These are phyloP conservation scores for Drosophila kokeensis DNA, from an alignment of 2,888 invertebrate species.

Conservation along the genomic window DNA sequence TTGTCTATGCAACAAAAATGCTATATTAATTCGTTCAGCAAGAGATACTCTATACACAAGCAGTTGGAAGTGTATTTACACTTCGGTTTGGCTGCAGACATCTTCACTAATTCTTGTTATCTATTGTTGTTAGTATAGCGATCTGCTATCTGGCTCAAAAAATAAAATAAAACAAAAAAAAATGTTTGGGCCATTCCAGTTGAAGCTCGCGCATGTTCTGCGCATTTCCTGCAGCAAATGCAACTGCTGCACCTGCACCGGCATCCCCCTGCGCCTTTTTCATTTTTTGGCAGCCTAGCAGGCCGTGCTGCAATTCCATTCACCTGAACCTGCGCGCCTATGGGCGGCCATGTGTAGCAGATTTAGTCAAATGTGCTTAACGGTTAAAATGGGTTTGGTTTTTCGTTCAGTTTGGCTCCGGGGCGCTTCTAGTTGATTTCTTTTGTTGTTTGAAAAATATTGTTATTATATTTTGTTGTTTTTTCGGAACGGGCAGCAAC, in stretches of 20 bases:
- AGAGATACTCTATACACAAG: not conserved
- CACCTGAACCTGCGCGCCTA: conserved; percentile 51
- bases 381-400: conserved; percentile 82
- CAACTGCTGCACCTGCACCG: conserved; percentile 32
- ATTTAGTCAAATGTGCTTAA: conserved; percentile 81
- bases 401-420: conserved; percentile 58
- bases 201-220: conserved; percentile 64
- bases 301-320: conserved; percentile 42
- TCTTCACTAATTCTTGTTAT: conserved; percentile 67
- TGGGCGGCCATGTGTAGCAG: conserved; percentile 73
- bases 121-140: conserved; percentile 73
- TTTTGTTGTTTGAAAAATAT: conserved; percentile 80
- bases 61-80: conserved; percentile 21
- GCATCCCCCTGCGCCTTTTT: not conserved
- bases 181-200: conserved; percentile 63
- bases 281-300: conserved; percentile 1
- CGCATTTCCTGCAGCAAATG: conserved; percentile 74
- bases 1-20: not conserved
- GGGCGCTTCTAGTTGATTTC: conserved; percentile 81
- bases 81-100: not conserved
- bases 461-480: conserved; percentile 71
- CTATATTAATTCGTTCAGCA: not conserved
- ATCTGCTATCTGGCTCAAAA: conserved; percentile 67
- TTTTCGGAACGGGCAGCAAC: conserved; percentile 24
- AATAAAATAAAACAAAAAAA: conserved; percentile 29